A percentile compares a stretch with the other conserved stretches of the same genome.
Evolutionary conservation across 2,888 invertebrate genomes (phyloP).

Genomic region (Chalcis sispes): DNA sequence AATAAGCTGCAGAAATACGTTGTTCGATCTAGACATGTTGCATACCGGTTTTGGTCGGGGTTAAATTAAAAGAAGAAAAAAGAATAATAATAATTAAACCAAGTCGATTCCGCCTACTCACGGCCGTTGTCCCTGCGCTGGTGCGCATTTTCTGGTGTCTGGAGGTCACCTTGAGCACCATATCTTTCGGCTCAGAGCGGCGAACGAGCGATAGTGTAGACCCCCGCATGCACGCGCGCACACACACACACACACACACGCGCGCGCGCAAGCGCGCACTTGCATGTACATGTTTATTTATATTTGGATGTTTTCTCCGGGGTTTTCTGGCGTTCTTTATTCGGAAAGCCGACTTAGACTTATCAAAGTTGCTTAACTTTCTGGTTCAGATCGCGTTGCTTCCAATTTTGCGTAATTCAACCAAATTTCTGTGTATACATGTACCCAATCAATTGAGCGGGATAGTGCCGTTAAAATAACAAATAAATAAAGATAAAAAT

Average conservation of each 20-base stretch:
- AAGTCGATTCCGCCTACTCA: slow-evolving; percentile 68
- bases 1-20: slow-evolving; percentile 9
- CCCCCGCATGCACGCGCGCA: too few species aligned
- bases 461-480: too few species aligned
- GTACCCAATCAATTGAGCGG: too few species aligned
- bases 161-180: slow-evolving; percentile 67
- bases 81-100: slow-evolving; percentile 60
- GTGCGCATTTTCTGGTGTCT: slow-evolving; percentile 66
- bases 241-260: too few species aligned
- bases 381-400: too few species aligned
- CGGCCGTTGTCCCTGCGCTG: slow-evolving; percentile 65
- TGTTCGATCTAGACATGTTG: background rate
- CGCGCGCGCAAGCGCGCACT: background rate
- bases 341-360: background rate
- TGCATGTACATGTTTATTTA: too few species aligned
- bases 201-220: slow-evolving; percentile 41
- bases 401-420: too few species aligned
- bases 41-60: slow-evolving; percentile 25
- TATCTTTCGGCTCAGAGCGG: slow-evolving; percentile 46
- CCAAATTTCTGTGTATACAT: too few species aligned
- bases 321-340: too few species aligned
- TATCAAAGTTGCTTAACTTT: too few species aligned
- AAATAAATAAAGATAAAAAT: too few species aligned
- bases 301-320: too few species aligned
- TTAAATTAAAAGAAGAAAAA: slow-evolving; percentile 59